phyloP scores from a whole-genome alignment of 2,113 vertebrate genomes.

The Alectura lathami region DNA sequence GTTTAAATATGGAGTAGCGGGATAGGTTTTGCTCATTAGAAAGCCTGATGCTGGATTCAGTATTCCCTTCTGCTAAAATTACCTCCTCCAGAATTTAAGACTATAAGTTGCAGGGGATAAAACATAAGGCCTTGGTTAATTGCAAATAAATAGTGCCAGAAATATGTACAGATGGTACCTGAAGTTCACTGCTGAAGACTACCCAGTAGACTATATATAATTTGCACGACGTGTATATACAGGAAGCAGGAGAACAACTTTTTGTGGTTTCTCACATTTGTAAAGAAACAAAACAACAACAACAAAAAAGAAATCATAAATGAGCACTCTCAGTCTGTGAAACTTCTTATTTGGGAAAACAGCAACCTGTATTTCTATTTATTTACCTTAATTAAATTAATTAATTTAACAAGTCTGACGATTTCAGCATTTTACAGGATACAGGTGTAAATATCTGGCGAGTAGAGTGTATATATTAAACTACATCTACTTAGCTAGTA shows the following conservation, averaged over 20 bases:
- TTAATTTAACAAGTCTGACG: constrained; percentile 27
- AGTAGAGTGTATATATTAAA: background rate
- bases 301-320: background rate
- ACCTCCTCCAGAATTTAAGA: constrained; percentile 66
- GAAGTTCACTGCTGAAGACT: constrained; percentile 59
- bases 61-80: constrained; percentile 59
- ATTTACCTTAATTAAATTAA: constrained; percentile 47
- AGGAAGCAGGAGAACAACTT: constrained; percentile 7
- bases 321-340: background rate
- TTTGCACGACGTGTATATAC: background rate
- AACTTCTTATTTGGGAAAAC: background rate
- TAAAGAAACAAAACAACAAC: background rate
- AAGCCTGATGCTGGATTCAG: constrained; percentile 56
- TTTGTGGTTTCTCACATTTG: background rate
- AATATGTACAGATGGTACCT: constrained; percentile 73
- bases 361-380: constrained; percentile 25
- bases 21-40: constrained; percentile 55
- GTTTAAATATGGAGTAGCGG: constrained; percentile 39
- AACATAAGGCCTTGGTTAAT: constrained; percentile 76
- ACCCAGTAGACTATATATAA: constrained; percentile 56
- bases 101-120: constrained; percentile 55
- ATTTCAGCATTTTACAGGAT: background rate
- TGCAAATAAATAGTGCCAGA: constrained; percentile 75
- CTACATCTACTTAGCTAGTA: constrained; percentile 13
- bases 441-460: constrained; percentile 57